phyloP scores from a whole-genome alignment of 1,140 invertebrate species.

The Drosophila kurseongensis region DNA sequence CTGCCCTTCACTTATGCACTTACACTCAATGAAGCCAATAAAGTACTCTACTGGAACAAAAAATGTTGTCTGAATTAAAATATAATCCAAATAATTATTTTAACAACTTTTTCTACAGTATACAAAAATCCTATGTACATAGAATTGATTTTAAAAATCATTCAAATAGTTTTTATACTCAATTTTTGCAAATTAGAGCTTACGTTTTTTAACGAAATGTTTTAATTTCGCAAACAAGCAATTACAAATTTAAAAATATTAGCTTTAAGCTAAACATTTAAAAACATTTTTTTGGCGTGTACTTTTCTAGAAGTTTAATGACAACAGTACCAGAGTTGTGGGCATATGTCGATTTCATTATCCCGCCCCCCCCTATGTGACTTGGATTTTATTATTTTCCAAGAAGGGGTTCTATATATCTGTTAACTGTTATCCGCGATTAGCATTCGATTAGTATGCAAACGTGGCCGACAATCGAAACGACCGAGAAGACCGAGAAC shows the following conservation, averaged over 20 bases:
- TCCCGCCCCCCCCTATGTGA: not conserved
- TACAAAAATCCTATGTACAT: no score
- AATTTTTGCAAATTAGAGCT: no score
- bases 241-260: no score
- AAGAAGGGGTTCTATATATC: constrained; percentile 5
- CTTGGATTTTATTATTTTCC: constrained; percentile 25
- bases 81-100: not conserved
- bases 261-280: no score
- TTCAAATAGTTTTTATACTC: no score
- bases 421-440: constrained; percentile 62
- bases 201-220: not conserved
- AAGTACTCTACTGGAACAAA: constrained; percentile 3
- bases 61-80: not conserved
- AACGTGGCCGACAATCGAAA: constrained; percentile 9
- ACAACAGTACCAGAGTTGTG: constrained; percentile 2
- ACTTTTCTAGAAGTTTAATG: constrained; percentile 4
- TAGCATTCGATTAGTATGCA: constrained; percentile 59
- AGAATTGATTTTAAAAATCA: no score
- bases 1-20: constrained; percentile 9
- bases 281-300: not conserved
- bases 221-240: no score
- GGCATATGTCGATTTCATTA: not conserved
- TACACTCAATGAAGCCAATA: constrained; percentile 5
- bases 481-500: constrained; percentile 17
- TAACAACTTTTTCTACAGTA: no score